Conservation (phyloP, 2,113 vertebrate species). For the Vulpes vulpes region DNA sequence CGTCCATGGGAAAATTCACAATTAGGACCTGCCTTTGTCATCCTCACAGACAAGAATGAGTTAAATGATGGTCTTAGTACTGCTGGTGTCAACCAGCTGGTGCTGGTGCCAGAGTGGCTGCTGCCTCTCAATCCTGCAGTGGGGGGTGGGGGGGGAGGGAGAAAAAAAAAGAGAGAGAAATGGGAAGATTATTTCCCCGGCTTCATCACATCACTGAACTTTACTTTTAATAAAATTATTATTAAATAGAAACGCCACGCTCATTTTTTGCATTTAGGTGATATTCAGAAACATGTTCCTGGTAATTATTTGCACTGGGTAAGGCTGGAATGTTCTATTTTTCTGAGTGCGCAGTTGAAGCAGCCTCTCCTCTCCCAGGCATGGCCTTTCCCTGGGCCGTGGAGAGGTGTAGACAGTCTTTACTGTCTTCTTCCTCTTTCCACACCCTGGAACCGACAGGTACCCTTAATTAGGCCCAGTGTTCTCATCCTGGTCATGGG, state of each 20-base stretch:
- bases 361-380: neutral
- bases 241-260: constrained; percentile 71
- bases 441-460: neutral
- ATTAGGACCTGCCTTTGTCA: neutral
- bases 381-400: neutral
- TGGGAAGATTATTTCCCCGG: neutral
- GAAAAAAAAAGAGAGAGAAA: neutral
- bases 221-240: constrained; percentile 80
- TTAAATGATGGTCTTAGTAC: neutral
- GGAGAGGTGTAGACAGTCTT: neutral
- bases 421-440: neutral
- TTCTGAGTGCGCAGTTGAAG: constrained; percentile 13
- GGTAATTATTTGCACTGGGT: constrained; percentile 61
- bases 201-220: constrained; percentile 71
- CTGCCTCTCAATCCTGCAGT: neutral
- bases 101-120: neutral
- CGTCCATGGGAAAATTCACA: neutral
- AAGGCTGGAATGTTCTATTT: neutral
- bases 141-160: neutral
- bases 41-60: neutral
- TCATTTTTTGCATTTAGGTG: constrained; percentile 70
- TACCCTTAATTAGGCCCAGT: neutral
- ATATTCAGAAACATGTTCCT: constrained; percentile 60
- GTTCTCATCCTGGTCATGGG: neutral
- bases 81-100: neutral